Evolutionary conservation across 2,113 vertebrate genomes (phyloP), one percentile per base, ranked within the genome.

Genomic region (Bufo bufo): DNA sequence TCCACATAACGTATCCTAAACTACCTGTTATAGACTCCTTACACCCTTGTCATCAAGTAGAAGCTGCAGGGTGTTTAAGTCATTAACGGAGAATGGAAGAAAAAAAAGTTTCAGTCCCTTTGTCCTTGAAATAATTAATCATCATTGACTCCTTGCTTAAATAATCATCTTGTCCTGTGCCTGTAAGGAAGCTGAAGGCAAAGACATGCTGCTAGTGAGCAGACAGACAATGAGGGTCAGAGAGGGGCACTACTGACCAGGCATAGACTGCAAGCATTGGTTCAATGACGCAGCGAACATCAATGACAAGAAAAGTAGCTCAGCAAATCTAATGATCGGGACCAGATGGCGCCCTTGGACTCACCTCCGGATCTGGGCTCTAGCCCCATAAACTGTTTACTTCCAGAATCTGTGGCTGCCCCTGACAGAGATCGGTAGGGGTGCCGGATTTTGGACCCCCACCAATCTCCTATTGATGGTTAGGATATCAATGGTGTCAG

Each of bases 81-180:
- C 86, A 91, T 85, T 66, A 7, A 19, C 4, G 80, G 87, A 90
- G 89, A 23, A 50, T 69, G 12, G 12, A 65, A 75, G 17, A 83
- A 56, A 33, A 33, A 33, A 90, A 91, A 90, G 90, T 93, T 92
- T 91, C 91, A 87, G 61, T 74, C 85, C 89, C 91, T 91, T 92
- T 87, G 92, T 93, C 94, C 93, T 93, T 94, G 91, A 94, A 93
- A 92, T 94, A 92, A 94, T 96, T 95, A 95, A 95, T 94, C 93
- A 90, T 92, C 49, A 13, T 79, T 65, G 89, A 90, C 89, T 94
- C 91, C 92, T 84, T 86, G 78, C 90, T 87, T 14, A 0, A 10
- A 90, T 92, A 92, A 91, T 92, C 92, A 84, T 85, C 88, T 90
- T 83, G 56, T 54, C 89, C 89, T 83, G 45, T 43, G 84, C 0